Percentiles rank a stretch among this genome's conserved stretches.
Conservation (phyloP, 2,797 vertebrate species). For the Tamandua tetradactyla region DNA sequence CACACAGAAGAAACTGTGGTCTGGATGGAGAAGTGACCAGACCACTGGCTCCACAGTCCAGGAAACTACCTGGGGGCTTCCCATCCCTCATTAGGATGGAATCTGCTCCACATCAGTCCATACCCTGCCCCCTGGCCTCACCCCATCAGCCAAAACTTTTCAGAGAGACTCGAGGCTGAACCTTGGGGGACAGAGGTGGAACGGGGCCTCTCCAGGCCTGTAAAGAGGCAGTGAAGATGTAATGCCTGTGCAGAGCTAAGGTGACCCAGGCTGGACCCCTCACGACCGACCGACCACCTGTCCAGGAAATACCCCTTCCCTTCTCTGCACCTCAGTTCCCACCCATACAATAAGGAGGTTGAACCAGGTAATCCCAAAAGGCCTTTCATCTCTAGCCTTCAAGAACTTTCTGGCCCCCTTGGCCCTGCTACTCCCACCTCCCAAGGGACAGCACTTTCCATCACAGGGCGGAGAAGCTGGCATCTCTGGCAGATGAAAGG, state of each 20-base stretch:
- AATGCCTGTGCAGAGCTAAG: accelerated
- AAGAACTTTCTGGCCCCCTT: neutral
- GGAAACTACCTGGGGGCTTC: neutral
- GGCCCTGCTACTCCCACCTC: neutral
- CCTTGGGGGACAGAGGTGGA: neutral
- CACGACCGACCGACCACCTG: no score
- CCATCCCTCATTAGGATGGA: neutral
- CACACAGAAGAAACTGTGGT: neutral
- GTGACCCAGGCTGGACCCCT: neutral
- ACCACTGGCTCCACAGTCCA: neutral
- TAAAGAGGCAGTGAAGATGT: no score
- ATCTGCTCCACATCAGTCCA: neutral
- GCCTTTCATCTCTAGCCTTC: slow-evolving; percentile 45
- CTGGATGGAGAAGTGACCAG: neutral
- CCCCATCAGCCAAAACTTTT: neutral
- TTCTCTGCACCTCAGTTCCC: neutral
- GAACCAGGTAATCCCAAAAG: neutral
- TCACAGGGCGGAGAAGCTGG: slow-evolving; percentile 43
- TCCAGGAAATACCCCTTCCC: neutral
- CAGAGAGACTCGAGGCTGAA: neutral
- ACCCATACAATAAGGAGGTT: neutral
- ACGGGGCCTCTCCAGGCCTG: neutral
- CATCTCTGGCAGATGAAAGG: slow-evolving; percentile 59
- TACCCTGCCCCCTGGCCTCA: neutral
- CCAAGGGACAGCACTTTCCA: neutral